These are phyloP conservation scores for Drosophila kanapiae DNA, from an alignment of 1,140 invertebrate genomes.

Conservation along the genomic window DNA sequence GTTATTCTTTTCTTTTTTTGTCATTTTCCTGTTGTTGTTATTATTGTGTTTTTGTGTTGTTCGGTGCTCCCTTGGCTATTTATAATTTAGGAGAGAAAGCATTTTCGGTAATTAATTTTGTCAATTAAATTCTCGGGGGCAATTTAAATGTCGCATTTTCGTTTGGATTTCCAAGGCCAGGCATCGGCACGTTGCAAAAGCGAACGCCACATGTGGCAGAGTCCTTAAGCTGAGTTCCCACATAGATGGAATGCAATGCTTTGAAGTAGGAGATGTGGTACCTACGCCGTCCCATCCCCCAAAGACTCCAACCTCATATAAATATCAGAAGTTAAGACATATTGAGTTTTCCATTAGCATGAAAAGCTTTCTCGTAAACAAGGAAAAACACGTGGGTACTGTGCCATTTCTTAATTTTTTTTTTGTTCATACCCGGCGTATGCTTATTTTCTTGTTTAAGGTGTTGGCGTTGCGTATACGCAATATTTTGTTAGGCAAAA, in stretches of 20 bases:
- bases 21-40: constrained; percentile 17
- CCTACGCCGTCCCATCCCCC: neutral
- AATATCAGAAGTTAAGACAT: constrained; percentile 55
- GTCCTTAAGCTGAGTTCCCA: neutral
- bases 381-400: constrained; percentile 59
- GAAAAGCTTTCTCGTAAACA: constrained; percentile 66
- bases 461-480: constrained; percentile 57
- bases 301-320: constrained; percentile 14
- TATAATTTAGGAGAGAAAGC: constrained; percentile 59
- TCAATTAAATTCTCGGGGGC: constrained; percentile 42
- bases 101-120: constrained; percentile 73
- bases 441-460: constrained; percentile 13
- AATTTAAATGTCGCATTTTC: constrained; percentile 18
- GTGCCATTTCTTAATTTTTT: constrained; percentile 14
- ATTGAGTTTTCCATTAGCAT: constrained; percentile 77
- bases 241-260: constrained; percentile 25
- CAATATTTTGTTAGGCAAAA: constrained; percentile 62
- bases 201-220: constrained; percentile 16
- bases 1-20: constrained; percentile 22
- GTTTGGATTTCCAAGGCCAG: constrained; percentile 12
- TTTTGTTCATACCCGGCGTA: constrained; percentile 3
- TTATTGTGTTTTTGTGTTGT: constrained; percentile 23
- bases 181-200: constrained; percentile 2
- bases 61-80: constrained; percentile 43
- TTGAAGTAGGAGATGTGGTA: constrained; percentile 1